phyloP scores from a whole-genome alignment of 2,113 vertebrate species.

The Forbesichthys papilliferus region DNA sequence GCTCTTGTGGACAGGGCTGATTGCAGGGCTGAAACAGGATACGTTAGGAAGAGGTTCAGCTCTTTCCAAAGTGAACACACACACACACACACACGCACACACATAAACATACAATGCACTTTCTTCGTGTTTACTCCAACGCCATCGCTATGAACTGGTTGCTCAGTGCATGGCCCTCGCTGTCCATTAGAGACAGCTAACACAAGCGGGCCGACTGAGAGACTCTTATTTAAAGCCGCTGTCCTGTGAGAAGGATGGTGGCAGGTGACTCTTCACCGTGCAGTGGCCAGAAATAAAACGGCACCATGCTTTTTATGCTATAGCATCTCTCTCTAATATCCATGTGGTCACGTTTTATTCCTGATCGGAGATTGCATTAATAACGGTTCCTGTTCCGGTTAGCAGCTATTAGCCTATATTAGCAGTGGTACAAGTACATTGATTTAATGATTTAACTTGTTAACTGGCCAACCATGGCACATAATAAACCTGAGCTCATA shows the following conservation, averaged over 20 bases:
- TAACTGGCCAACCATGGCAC: too few species aligned
- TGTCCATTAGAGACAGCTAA: conserved; percentile 68
- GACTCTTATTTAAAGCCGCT: conserved; percentile 62
- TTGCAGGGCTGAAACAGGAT: conserved; percentile 71
- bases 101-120: conserved; percentile 24
- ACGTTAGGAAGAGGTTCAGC: conserved; percentile 55
- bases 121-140: conserved; percentile 9
- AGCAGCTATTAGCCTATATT: too few species aligned
- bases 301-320: conserved; percentile 31
- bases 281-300: too few species aligned
- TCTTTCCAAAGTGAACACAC: conserved; percentile 58
- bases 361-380: too few species aligned
- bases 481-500: too few species aligned
- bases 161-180: conserved; percentile 47
- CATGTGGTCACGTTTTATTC: conserved; percentile 21
- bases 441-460: too few species aligned
- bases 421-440: too few species aligned
- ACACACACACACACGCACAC: conserved; percentile 28
- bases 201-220: conserved; percentile 59
- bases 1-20: conserved; percentile 63
- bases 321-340: conserved; percentile 25
- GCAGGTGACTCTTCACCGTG: conserved; percentile 18
- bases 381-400: too few species aligned
- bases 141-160: conserved; percentile 38
- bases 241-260: conserved; percentile 38